These are phyloP conservation scores for Cochlearius cochlearius DNA, from an alignment of 2,113 vertebrate genomes.

Conservation along the genomic window DNA sequence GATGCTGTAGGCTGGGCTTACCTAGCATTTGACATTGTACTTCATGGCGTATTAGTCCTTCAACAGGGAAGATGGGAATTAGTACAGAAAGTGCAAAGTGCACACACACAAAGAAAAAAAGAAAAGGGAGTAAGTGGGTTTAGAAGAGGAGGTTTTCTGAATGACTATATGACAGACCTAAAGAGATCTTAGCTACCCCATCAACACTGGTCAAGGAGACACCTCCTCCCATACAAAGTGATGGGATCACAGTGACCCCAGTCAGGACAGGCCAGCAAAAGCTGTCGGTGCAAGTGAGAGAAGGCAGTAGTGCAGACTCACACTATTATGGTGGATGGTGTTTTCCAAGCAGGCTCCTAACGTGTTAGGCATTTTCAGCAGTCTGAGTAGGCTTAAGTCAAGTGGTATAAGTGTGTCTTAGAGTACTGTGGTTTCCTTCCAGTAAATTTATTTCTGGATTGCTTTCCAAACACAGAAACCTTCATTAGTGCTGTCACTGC, in stretches of 20 bases:
- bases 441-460: background rate
- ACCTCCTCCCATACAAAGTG: background rate
- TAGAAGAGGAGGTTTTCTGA: background rate
- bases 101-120: too few relatives aligned
- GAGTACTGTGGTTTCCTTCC: background rate
- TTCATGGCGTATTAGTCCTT: background rate
- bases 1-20: background rate
- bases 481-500: background rate
- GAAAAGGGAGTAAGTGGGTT: background rate
- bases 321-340: too few relatives aligned
- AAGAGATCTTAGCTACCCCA: too few relatives aligned
- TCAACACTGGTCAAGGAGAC: background rate
- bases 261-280: background rate
- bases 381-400: background rate
- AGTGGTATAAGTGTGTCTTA: background rate
- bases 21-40: background rate
- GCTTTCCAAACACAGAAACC: background rate
- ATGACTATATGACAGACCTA: accelerated
- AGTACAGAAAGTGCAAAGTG: background rate
- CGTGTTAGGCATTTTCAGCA: background rate
- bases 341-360: background rate
- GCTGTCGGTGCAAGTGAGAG: background rate
- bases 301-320: background rate
- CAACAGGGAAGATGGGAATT: background rate
- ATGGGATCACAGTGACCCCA: background rate